A percentile compares a stretch with the other conserved stretches of the same genome.
phyloP scores from a whole-genome alignment of 1,140 invertebrate genomes.

The Bombus sylvicola region DNA sequence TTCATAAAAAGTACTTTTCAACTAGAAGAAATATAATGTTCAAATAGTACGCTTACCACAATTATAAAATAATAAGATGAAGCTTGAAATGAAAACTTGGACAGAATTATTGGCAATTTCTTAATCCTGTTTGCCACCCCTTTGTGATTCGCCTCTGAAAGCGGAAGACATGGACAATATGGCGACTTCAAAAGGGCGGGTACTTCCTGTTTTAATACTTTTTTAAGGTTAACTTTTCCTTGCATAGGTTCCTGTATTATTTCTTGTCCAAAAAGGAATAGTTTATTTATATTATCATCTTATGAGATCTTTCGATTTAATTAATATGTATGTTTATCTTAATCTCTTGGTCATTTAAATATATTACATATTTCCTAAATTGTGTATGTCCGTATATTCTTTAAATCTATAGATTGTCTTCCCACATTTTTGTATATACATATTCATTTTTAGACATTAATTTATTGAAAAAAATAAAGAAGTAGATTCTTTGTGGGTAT shows the following conservation, averaged over 20 bases:
- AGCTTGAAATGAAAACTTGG: slow-evolving; percentile 36
- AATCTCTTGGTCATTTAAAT: neutral
- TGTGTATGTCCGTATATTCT: neutral
- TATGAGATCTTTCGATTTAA: neutral
- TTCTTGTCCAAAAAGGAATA: neutral
- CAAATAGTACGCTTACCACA: slow-evolving; percentile 38
- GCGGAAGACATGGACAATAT: slow-evolving; percentile 69
- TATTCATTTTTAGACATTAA: neutral
- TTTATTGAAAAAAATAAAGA: neutral
- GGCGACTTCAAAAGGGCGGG: slow-evolving; percentile 68
- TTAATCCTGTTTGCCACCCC: slow-evolving; percentile 61
- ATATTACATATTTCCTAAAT: neutral
- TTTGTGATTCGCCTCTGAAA: slow-evolving; percentile 51
- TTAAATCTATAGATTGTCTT: neutral
- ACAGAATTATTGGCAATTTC: slow-evolving; percentile 53
- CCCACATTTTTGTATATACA: slow-evolving; percentile 3
- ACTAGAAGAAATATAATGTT: neutral
- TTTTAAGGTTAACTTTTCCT: slow-evolving; percentile 36
- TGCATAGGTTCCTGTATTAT: neutral
- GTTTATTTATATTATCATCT: neutral
- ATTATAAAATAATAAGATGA: slow-evolving; percentile 24
- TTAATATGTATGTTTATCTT: neutral
- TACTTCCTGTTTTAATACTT: slow-evolving; percentile 63
- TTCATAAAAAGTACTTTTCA: neutral
- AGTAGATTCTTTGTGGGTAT: neutral